phyloP scores from a whole-genome alignment of 2,888 invertebrate genomes.

The Diarsia dahlii region DNA sequence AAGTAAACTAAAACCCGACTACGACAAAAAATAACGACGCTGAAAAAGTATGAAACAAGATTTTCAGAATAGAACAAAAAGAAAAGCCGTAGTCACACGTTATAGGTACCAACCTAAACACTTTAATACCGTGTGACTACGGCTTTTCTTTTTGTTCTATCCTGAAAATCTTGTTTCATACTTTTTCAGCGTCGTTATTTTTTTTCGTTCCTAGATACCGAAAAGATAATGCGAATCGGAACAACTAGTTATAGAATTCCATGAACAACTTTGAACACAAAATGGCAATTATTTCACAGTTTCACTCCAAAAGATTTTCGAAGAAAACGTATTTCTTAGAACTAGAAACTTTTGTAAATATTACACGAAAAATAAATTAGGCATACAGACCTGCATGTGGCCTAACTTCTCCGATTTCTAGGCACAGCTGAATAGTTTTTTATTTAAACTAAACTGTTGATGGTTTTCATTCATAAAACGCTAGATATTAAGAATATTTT shows the following conservation, averaged over 20 bases:
- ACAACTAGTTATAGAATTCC: constrained; percentile 1
- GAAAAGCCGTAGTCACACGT: too few species aligned
- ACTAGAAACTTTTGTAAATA: not conserved
- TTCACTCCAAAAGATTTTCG: not conserved
- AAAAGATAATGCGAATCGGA: not conserved
- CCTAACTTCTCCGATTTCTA: constrained; percentile 35
- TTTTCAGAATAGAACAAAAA: too few species aligned
- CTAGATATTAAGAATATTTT: constrained; percentile 56
- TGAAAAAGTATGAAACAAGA: too few species aligned
- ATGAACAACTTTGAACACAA: not conserved
- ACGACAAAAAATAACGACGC: too few species aligned
- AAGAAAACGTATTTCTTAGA: constrained; percentile 1
- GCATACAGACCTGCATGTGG: not conserved
- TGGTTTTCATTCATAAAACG: constrained; percentile 65
- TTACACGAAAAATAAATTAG: constrained; percentile 8
- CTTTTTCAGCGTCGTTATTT: too few species aligned
- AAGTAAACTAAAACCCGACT: too few species aligned
- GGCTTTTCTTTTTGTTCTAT: too few species aligned
- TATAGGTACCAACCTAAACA: too few species aligned
- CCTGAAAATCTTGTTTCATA: too few species aligned
- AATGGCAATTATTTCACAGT: not conserved
- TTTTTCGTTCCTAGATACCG: too few species aligned
- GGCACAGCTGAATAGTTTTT: constrained; percentile 1
- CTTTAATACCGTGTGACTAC: too few species aligned
- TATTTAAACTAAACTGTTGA: constrained; percentile 25